These are phyloP conservation scores for Epistrophella euchroma DNA, from an alignment of 2,888 invertebrate genomes.

Conservation along the genomic window DNA sequence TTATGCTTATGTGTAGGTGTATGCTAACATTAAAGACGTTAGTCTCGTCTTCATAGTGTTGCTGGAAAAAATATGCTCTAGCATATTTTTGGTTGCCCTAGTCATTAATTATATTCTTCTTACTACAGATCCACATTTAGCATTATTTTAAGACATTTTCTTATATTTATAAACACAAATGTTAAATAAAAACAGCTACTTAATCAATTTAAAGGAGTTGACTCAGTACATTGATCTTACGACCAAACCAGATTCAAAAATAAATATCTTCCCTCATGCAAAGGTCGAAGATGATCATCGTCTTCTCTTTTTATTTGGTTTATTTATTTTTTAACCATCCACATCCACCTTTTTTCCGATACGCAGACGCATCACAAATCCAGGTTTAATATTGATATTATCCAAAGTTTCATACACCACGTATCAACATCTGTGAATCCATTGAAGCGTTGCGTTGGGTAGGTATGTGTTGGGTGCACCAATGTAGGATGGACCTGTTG, in stretches of 20 bases:
- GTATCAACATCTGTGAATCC: slow-evolving; percentile 46
- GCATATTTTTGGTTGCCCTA: too few relatives aligned
- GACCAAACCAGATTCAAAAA: slow-evolving; percentile 36
- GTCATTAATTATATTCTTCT: too few relatives aligned
- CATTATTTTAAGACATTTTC: neutral
- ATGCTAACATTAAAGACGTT: too few relatives aligned
- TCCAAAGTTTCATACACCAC: slow-evolving; percentile 24
- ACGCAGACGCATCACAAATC: slow-evolving; percentile 41
- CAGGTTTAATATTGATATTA: slow-evolving; percentile 20
- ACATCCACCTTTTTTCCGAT: slow-evolving; percentile 40
- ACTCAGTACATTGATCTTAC: slow-evolving; percentile 39
- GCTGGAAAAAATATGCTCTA: too few relatives aligned
- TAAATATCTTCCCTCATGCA: neutral
- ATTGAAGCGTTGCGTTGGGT: slow-evolving; percentile 47
- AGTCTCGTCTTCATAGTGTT: too few relatives aligned
- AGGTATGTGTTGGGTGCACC: slow-evolving; percentile 65
- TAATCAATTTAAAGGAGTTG: neutral
- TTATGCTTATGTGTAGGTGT: too few relatives aligned
- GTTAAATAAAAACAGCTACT: neutral
- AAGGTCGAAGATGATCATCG: slow-evolving; percentile 59
- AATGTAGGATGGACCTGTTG: slow-evolving; percentile 75
- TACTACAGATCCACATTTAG: too few relatives aligned
- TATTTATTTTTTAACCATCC: slow-evolving; percentile 41
- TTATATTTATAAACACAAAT: neutral
- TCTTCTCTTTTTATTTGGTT: slow-evolving; percentile 52